These are phyloP conservation scores for Lycia hirtaria DNA, from an alignment of 2,888 invertebrate genomes.

Conservation along the genomic window DNA sequence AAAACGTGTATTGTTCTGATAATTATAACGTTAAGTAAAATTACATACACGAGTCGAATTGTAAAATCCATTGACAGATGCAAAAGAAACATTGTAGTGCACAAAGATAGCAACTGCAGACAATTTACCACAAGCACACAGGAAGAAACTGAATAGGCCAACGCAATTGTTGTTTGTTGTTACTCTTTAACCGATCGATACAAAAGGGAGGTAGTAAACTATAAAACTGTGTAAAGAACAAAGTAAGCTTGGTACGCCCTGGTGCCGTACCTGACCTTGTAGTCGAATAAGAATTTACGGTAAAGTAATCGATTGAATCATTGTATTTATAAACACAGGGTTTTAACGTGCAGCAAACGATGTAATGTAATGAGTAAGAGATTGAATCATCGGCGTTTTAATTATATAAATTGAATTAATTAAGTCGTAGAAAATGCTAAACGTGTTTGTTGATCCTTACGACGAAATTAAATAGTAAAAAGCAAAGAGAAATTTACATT, in stretches of 20 bases:
- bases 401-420: not conserved
- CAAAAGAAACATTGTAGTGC: conserved; percentile 6
- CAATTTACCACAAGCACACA: conserved; percentile 34
- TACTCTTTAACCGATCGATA: conserved; percentile 53
- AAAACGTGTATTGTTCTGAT: conserved; percentile 3
- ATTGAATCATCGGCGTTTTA: conserved; percentile 27
- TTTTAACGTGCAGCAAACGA: conserved; percentile 21
- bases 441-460: no score
- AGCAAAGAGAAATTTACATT: no score
- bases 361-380: conserved; percentile 24
- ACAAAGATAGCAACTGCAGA: conserved; percentile 29
- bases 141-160: conserved; percentile 40
- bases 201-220: conserved; percentile 49
- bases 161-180: conserved; percentile 36
- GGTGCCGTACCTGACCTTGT: conserved; percentile 82
- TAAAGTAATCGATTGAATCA: conserved; percentile 69
- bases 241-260: conserved; percentile 77
- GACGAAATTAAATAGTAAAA: no score
- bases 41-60: conserved; percentile 3
- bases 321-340: conserved; percentile 52
- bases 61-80: not conserved
- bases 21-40: not conserved
- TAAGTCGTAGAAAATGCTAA: not conserved
- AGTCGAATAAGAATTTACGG: conserved; percentile 59
- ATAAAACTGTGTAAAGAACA: conserved; percentile 63